Evolutionary conservation across 35 echinoderm and acorn worm genomes (phyloP).

Genomic region (Ophioderma brevispina): DNA sequence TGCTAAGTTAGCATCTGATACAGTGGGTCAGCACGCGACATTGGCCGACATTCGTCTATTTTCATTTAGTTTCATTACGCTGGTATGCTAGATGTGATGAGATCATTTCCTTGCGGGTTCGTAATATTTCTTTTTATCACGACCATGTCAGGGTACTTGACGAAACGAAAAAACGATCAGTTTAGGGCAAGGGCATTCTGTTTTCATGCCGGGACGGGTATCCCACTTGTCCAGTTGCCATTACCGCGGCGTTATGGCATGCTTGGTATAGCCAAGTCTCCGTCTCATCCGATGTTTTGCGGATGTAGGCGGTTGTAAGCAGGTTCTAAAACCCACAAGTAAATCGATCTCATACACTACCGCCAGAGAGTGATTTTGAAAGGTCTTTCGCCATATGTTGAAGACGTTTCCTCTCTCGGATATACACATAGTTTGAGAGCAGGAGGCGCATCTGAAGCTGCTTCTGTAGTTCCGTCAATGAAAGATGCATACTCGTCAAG

Average conservation of each 20-base stretch:
- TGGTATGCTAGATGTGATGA: background rate
- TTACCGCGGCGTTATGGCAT: background rate
- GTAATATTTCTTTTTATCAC: background rate
- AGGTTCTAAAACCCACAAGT: background rate
- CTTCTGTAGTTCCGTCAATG: no score
- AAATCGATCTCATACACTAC: background rate
- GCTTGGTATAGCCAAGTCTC: no score
- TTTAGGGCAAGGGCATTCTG: background rate
- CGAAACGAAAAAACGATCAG: background rate
- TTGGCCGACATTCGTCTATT: background rate
- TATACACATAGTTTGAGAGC: no score
- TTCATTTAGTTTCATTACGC: background rate
- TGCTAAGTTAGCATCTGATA: background rate
- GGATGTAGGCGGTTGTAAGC: background rate
- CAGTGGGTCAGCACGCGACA: background rate
- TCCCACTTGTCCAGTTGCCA: background rate
- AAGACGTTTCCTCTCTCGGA: no score
- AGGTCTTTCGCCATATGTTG: no score
- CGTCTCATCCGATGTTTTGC: background rate
- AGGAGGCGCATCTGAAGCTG: no score
- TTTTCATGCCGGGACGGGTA: background rate
- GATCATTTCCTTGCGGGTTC: background rate
- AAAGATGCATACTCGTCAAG: no score
- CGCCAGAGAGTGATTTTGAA: no score
- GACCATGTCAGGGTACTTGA: no score